phyloP scores from a whole-genome alignment of 2,113 vertebrate species.

The Euleptes europaea region DNA sequence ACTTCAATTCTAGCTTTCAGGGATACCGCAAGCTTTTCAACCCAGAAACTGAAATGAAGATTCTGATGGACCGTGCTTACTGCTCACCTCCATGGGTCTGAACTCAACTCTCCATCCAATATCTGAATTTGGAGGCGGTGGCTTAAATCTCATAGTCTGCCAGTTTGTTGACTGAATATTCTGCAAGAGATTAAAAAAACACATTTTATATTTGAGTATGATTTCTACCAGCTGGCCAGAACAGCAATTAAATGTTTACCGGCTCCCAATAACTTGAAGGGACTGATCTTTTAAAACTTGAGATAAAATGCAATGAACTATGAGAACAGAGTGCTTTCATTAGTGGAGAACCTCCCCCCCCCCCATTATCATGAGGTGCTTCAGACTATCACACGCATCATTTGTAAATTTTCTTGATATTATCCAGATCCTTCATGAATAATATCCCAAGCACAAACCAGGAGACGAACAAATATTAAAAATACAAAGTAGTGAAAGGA shows the following conservation, averaged over 20 bases:
- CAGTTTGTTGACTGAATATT: conserved; percentile 99
- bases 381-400: background rate
- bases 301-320: background rate
- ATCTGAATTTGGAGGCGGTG: conserved; percentile 97
- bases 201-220: background rate
- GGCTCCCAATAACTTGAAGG: background rate
- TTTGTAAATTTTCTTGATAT: background rate
- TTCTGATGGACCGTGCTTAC: background rate
- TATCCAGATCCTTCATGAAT: background rate
- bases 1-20: background rate
- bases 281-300: background rate
- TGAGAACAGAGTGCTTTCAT: background rate
- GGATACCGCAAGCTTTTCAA: conserved; percentile 28
- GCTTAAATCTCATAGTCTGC: conserved; percentile 99
- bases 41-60: background rate
- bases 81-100: conserved; percentile 33
- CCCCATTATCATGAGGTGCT: background rate
- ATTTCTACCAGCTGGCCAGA: background rate
- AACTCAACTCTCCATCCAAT: conserved; percentile 97
- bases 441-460: background rate
- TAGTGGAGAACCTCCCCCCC: background rate
- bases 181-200: conserved; percentile 69
- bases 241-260: background rate
- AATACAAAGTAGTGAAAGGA: background rate
- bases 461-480: background rate